phyloP scores from a whole-genome alignment of 2,888 invertebrate species.

The Ferrisia virgata region DNA sequence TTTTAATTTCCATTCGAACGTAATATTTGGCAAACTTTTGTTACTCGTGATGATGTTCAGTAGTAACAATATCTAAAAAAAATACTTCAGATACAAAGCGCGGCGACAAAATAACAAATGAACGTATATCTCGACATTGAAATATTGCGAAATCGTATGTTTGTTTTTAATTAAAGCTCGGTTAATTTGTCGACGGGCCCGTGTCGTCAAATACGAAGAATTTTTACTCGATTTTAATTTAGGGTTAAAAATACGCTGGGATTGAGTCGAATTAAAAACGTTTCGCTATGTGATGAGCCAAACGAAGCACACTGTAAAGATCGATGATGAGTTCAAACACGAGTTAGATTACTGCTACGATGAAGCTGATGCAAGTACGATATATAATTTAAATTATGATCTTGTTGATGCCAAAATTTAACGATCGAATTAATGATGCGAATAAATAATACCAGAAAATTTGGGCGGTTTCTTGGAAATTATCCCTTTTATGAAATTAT shows the following conservation, averaged over 20 bases:
- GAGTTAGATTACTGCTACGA: neutral
- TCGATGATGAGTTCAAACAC: neutral
- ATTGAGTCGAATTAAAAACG: neutral
- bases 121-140: neutral
- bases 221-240: neutral
- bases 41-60: neutral
- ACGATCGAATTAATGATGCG: neutral
- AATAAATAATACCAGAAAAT: neutral
- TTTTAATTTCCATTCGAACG: slow-evolving; percentile 39
- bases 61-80: slow-evolving; percentile 18
- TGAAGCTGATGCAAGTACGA: no score
- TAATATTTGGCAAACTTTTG: slow-evolving; percentile 34
- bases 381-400: neutral
- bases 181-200: neutral
- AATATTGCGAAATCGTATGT: neutral
- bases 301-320: neutral
- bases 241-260: neutral
- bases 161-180: slow-evolving; percentile 34
- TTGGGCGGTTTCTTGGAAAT: neutral
- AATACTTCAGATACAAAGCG: slow-evolving; percentile 36
- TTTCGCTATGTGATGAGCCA: neutral
- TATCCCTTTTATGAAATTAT: neutral
- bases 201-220: neutral
- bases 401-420: neutral
- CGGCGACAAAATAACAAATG: slow-evolving; percentile 34